phyloP scores from a whole-genome alignment of 2,888 invertebrate species.

The Drosophila nigricruria region DNA sequence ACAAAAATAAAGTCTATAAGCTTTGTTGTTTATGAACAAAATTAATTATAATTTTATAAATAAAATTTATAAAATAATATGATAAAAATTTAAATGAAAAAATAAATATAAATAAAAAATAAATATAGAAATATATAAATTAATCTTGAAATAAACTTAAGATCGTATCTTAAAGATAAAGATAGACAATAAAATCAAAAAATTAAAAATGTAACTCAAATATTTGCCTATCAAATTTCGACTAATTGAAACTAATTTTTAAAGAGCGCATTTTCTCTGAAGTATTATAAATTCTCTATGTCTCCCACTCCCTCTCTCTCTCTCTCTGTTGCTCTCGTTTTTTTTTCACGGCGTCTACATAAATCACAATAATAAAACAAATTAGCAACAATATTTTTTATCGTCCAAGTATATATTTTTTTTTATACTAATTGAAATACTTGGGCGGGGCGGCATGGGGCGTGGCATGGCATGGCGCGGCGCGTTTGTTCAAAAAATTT shows the following conservation, averaged over 20 bases:
- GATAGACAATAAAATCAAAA: too few relatives aligned
- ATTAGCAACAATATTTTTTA: constrained; percentile 72
- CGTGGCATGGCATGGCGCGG: constrained; percentile 8
- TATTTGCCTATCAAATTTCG: constrained; percentile 35
- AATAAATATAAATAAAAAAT: not conserved
- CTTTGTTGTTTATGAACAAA: not conserved
- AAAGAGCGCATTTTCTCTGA: constrained; percentile 1
- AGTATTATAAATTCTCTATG: not conserved
- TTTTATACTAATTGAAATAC: constrained; percentile 73
- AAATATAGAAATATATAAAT: not conserved
- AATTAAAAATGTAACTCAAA: not conserved
- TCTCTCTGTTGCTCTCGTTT: not conserved
- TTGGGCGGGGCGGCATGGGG: constrained; percentile 16
- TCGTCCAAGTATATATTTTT: constrained; percentile 45
- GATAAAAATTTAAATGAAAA: not conserved
- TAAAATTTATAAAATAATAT: not conserved
- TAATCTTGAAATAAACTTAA: not conserved
- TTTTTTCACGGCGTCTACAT: constrained; percentile 40
- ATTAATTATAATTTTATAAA: not conserved
- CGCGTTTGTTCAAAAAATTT: constrained; percentile 10
- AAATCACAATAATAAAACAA: constrained; percentile 78
- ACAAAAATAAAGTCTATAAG: not conserved
- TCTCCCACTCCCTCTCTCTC: not conserved
- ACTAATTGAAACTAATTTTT: constrained; percentile 45
- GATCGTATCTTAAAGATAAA: not conserved